Evolutionary conservation across 23 tunicate species (phyloP), one percentile per base, ranked within the genome.

Genomic region (Diplosoma virens): DNA sequence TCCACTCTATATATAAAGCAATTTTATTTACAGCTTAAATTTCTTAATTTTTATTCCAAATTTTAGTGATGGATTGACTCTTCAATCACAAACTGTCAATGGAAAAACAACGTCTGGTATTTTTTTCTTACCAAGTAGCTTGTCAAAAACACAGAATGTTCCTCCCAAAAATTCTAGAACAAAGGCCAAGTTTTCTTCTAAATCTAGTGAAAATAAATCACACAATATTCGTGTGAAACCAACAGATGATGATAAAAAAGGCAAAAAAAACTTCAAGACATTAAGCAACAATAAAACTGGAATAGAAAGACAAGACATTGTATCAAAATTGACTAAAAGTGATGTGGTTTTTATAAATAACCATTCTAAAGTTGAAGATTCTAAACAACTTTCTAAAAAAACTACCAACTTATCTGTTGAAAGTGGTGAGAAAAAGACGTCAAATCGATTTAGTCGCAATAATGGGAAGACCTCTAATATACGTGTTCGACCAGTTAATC

Each of bases 91-190:
- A 11, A 73, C 78, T 9, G 67, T 90, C 32, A 50, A 63, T 27
- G 90, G 90, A 27, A 90, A 90, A 66, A 30, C 84, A 4, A 72
- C 86, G 16, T 26, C 88, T 22, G 90, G 90, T 20, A 84, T 90
- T 25, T 84, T 63, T 37, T 78, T 90, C 33, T 1, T 47, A 25
- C 37, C 59, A 17, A 78, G 24, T 26, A 50, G 30, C 9, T n/a
- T 52, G 25, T 1, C n/a, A 56, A 75, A 46, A 32, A 6, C 24
- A 31, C 45, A 68, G 4, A 79, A 66, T 48, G 22, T 27, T 4
- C 6, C 58, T 2, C 22, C 80, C 1, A 34, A 71, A 25, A 34
- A 32, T 17, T 48, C 25, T 34, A 37, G n/a, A 21, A 81, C 33
- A 25, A 22, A 2, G 1, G 36, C 11, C 2, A 77, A 82, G 23